Base-by-base conservation (phyloP, 2,797 vertebrate genomes). In the Sebastes wilsoni region DNA sequence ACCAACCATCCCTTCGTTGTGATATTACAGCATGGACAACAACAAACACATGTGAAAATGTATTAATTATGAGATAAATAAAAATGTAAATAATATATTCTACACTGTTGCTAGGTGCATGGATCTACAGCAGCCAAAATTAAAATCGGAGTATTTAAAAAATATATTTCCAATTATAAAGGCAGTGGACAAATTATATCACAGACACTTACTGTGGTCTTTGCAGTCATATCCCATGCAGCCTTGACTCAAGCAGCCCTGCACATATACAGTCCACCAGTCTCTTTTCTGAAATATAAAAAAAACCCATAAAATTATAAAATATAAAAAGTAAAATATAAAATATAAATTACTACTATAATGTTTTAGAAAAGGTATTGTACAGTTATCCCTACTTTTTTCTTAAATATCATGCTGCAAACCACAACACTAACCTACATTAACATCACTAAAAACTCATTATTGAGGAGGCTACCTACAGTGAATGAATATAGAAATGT, bases 41-140 rank as follows among this genome's bases (percentile, higher is more conserved):
- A 73, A 55, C 8, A 61, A 52, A 46, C 38, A 73, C 2, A 73
- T 13, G 3, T 46, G 14, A 78, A 66, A 59, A 66, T 60, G 16
- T 12, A 68, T 74, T 60, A 28, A 72, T 80, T 70, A 36, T 55
- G 3, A 60, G 23, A 75, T 18, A 8, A 77, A 80, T 46, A 4
- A 30, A 81, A 9, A 46, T 77, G 5, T 8, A 73, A 49, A 84
- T 75, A 46, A 79, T 72, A 59, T 25, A 16, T 59, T 61, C 14
- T 36, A n/a, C 36, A 49, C 4, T 66, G 9, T 2, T 20, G 11
- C 2, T 8, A 12, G 54, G 34, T 64, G 36, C 28, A 61, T 66
- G 1, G 36, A 42, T 58, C 9, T 49, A 65, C 1, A 60, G 6
- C 2, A 56, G 12, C 25, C 4, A 38, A 30, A 28, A 42, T 20